Conservation (phyloP, 2,797 vertebrate genomes). For the Todus mexicanus region DNA sequence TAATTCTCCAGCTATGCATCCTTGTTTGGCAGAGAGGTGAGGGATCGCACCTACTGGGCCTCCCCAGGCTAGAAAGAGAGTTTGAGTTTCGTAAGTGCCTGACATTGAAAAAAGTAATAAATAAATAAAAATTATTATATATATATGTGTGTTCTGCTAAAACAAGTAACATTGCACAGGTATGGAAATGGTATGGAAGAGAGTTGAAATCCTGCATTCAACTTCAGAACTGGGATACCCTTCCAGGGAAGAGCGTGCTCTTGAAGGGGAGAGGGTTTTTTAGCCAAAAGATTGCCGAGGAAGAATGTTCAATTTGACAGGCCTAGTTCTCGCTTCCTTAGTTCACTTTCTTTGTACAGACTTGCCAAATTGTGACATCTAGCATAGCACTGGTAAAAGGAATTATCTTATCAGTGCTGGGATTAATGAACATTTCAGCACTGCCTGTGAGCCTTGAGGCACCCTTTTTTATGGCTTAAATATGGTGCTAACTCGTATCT, state of each 20-base stretch:
- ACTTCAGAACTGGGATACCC: background rate
- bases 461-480: slow-evolving; percentile 34
- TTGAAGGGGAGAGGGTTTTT: background rate
- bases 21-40: background rate
- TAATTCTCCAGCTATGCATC: slow-evolving; percentile 21
- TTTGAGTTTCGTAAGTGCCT: slow-evolving; percentile 72
- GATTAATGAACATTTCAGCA: slow-evolving; percentile 51
- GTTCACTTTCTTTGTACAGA: slow-evolving; percentile 66
- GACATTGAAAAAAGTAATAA: slow-evolving; percentile 27
- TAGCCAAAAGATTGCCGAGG: slow-evolving; percentile 49
- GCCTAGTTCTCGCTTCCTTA: slow-evolving; percentile 32
- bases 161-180: slow-evolving; percentile 53
- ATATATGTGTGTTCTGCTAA: slow-evolving; percentile 48
- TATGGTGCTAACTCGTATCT: slow-evolving; percentile 55
- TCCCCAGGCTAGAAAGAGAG: slow-evolving; percentile 5
- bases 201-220: background rate
- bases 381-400: slow-evolving; percentile 46
- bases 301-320: slow-evolving; percentile 46
- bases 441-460: slow-evolving; percentile 48
- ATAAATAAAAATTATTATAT: background rate
- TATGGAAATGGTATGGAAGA: slow-evolving; percentile 1
- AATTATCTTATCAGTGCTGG: slow-evolving; percentile 54
- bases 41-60: background rate
- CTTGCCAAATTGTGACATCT: slow-evolving; percentile 56
- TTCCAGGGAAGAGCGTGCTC: background rate